These are phyloP conservation scores for Siniperca knerii DNA, from an alignment of 2,113 vertebrate species.

Conservation along the genomic window DNA sequence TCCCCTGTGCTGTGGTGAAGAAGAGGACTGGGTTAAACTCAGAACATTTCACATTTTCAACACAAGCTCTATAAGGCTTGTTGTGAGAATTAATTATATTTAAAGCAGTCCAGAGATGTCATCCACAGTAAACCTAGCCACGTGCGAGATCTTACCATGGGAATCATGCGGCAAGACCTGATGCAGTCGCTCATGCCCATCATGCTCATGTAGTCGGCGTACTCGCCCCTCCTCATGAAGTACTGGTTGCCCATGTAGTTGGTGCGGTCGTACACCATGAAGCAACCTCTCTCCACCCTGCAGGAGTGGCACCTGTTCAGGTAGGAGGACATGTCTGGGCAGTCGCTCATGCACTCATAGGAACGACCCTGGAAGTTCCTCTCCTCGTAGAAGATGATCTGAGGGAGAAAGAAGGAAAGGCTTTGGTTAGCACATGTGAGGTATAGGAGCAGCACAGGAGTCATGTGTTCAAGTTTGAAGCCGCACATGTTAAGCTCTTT, in stretches of 20 bases:
- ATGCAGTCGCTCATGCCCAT: constrained; percentile 75
- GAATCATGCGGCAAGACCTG: constrained; percentile 79
- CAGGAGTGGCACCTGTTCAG: constrained; percentile 79
- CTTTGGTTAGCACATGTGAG: not conserved
- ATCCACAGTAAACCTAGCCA: not conserved
- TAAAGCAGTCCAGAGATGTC: not conserved
- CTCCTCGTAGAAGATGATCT: constrained; percentile 84
- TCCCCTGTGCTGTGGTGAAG: constrained; percentile 72
- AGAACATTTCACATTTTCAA: not conserved
- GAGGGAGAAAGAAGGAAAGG: not conserved
- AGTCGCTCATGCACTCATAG: constrained; percentile 83
- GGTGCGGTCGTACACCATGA: constrained; percentile 78
- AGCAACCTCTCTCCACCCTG: constrained; percentile 79
- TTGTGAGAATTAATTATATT: not conserved
- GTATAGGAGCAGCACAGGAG: not conserved
- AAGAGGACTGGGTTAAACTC: not conserved
- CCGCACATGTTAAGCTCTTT: not conserved
- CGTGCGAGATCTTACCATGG: constrained; percentile 66
- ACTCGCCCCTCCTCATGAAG: constrained; percentile 80
- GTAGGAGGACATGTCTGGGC: constrained; percentile 78
- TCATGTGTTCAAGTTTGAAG: not conserved
- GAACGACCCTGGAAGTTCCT: constrained; percentile 83
- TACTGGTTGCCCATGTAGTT: constrained; percentile 79
- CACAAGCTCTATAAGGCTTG: not conserved
- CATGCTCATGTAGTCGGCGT: constrained; percentile 80